Base-by-base conservation (phyloP, 1,140 invertebrate genomes). In the Luehdorfia chinensis region DNA sequence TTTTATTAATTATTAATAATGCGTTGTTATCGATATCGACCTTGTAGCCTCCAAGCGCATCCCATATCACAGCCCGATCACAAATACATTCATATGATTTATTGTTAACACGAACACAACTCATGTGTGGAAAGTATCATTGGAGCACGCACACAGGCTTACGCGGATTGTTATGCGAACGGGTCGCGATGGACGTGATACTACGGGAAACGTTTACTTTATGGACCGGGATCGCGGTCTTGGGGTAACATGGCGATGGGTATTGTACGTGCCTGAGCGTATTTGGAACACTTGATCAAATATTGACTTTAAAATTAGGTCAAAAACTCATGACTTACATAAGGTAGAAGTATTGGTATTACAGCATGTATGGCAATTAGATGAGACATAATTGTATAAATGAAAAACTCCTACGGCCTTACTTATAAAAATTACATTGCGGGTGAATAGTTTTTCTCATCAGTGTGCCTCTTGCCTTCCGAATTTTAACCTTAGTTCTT, bases 1-100 rank as follows among this genome's bases (percentile, higher is more conserved):
- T n/a, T n/a, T n/a, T n/a, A n/a, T n/a, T n/a, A n/a, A n/a, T n/a
- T n/a, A n/a, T n/a, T n/a, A n/a, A n/a, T n/a, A 6, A 21, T 21
- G 6, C 19, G 6, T 21, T 6, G 19, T 3, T 48, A 39, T 57
- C 53, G 50, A 58, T 55, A 56, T 56, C 53, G 50, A 61, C 21
- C 37, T 15, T 4, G 28, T 18, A 27, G 8, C 8, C 5, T 5
- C 21, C 8, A 23, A 25, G 16, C 44, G 32, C 58, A 53, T 19
- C 65, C 60, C 62, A 66, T 54, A 4, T 5, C 12, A 21, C 37
- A 50, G 23, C 47, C 59, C 59, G 72, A 76, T 78, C 76, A 84
- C 79, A 84, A 84, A 80, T 80, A 80, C 79, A 84, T 80, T 75
- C 54, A 65, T 80, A 80, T 84, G 79, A 84, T 80, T 84, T 84